These are phyloP conservation scores for Gymnogyps californianus DNA, from an alignment of 2,113 vertebrate genomes.

Conservation along the genomic window DNA sequence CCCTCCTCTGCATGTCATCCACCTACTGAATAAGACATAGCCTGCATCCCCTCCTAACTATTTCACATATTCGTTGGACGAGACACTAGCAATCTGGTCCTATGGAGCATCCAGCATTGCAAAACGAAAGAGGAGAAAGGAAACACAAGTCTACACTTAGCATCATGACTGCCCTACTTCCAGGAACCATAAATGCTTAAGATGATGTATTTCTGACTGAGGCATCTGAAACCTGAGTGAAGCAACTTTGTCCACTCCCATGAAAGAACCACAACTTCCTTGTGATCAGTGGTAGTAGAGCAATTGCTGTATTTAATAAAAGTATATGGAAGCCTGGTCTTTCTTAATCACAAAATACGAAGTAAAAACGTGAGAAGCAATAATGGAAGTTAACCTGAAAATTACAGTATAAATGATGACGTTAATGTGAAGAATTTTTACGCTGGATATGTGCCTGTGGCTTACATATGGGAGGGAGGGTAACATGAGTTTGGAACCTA, in stretches of 20 bases:
- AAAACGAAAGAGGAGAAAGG: background rate
- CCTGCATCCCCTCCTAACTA: background rate
- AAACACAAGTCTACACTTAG: background rate
- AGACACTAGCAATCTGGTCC: background rate
- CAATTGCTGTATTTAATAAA: background rate
- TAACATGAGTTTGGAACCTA: background rate
- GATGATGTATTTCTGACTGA: background rate
- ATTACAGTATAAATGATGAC: background rate
- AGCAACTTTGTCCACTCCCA: background rate
- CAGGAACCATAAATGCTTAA: background rate
- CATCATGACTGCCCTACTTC: background rate
- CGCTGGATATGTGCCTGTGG: background rate
- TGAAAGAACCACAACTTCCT: background rate
- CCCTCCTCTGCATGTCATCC: background rate
- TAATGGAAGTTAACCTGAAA: background rate
- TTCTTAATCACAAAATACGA: background rate
- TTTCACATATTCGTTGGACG: background rate
- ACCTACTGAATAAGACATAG: background rate
- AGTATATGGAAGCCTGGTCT: background rate
- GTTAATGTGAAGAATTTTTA: background rate
- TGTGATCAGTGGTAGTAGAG: background rate
- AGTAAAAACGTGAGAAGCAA: background rate
- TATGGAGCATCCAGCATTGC: background rate
- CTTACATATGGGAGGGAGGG: background rate
- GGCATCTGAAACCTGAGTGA: background rate